These are phyloP conservation scores for Porites evermanni DNA, from an alignment of 92 coral and sea anemone species.

Conservation along the genomic window DNA sequence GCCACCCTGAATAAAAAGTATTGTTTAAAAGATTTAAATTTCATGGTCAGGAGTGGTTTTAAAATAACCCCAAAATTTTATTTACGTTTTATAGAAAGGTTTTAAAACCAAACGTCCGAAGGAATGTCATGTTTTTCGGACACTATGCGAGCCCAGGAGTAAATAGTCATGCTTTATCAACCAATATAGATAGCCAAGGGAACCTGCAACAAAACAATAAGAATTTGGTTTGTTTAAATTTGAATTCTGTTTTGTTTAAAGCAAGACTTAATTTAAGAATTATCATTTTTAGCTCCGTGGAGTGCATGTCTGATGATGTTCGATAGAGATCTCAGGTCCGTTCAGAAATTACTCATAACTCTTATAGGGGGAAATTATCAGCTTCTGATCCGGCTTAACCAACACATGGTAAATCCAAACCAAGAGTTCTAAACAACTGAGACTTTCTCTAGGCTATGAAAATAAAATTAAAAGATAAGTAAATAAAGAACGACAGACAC, in stretches of 20 bases:
- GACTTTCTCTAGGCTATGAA: not conserved
- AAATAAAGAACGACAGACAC: conserved; percentile 2
- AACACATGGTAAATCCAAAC: not conserved
- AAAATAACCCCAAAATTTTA: not conserved
- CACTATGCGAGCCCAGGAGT: no score
- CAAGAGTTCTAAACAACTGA: not conserved
- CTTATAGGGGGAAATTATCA: not conserved
- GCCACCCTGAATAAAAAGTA: not conserved
- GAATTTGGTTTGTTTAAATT: no score
- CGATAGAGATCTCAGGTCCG: no score
- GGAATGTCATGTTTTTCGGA: no score
- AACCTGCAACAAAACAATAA: no score
- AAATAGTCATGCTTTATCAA: no score
- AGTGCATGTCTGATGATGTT: no score
- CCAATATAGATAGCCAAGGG: not conserved
- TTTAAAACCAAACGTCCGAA: no score
- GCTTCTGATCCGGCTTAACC: not conserved
- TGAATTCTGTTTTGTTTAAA: no score
- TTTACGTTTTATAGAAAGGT: not conserved
- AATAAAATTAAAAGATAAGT: not conserved
- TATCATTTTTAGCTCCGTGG: no score
- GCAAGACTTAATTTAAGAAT: no score
- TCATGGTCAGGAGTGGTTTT: not conserved
- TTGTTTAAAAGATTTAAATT: not conserved
- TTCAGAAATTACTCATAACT: no score